These are phyloP conservation scores for Lepus townsendii DNA, from an alignment of 2,797 vertebrate genomes.

Conservation along the genomic window DNA sequence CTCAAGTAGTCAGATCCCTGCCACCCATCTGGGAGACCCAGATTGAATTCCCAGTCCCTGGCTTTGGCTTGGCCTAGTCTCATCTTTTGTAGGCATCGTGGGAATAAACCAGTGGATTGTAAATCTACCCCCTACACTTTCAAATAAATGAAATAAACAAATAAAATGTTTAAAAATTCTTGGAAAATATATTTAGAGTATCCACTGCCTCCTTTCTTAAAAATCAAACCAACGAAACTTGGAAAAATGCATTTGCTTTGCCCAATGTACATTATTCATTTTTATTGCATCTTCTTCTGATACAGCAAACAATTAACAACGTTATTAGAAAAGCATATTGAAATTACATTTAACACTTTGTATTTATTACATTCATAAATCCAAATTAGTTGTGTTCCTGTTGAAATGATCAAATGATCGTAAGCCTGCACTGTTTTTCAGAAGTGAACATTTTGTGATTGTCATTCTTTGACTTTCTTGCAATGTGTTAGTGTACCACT, in stretches of 20 bases:
- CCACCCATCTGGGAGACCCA: too few relatives aligned
- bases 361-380: conserved; percentile 36
- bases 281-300: background rate
- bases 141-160: too few relatives aligned
- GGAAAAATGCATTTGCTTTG: background rate
- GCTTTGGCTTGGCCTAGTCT: too few relatives aligned
- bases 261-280: background rate
- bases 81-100: too few relatives aligned
- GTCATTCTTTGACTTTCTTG: background rate
- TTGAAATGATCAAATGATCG: conserved; percentile 34
- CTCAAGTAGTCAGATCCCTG: too few relatives aligned
- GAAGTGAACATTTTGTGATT: conserved; percentile 52
- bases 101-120: too few relatives aligned
- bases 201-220: background rate
- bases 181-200: background rate
- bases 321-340: conserved; percentile 36
- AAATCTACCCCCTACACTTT: too few relatives aligned
- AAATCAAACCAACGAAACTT: conserved; percentile 19
- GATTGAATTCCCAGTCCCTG: too few relatives aligned
- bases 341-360: conserved; percentile 9
- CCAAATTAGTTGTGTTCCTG: background rate
- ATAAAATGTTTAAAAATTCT: background rate
- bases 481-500: background rate
- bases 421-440: background rate
- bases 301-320: background rate